A percentile compares a stretch with the other conserved stretches of the same genome.
Evolutionary conservation across 2,113 vertebrate genomes (phyloP).

Genomic region (Phalacrocorax aristotelis): DNA sequence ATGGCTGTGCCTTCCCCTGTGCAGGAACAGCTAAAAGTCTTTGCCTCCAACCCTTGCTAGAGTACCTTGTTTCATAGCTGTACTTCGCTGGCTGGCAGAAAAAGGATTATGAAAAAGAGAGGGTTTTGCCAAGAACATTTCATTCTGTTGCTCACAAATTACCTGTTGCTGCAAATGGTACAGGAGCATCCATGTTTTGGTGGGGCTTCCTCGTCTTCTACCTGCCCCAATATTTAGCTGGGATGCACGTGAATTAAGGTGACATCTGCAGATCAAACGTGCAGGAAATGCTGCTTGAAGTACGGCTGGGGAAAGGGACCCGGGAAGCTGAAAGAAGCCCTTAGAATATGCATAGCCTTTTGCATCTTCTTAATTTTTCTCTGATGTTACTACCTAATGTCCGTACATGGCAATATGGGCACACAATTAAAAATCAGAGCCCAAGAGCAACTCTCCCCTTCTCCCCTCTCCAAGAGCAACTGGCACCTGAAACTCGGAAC

Average conservation of each 20-base stretch:
- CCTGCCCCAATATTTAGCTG: background rate
- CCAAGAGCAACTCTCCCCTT: background rate
- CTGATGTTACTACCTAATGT: background rate
- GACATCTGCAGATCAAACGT: background rate
- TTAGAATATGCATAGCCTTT: background rate
- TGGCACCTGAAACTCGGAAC: background rate
- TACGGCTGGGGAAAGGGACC: background rate
- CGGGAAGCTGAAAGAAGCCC: background rate
- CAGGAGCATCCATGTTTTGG: background rate
- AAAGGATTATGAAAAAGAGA: background rate
- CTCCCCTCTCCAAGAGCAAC: background rate
- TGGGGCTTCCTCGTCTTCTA: background rate
- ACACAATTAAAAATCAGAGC: background rate
- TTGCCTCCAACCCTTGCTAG: background rate
- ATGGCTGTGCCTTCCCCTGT: background rate
- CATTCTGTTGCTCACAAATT: background rate
- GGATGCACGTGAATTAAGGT: background rate
- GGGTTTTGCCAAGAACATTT: background rate
- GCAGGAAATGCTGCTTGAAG: background rate
- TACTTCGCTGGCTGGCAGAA: background rate
- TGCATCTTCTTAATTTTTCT: background rate
- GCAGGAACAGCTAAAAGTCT: background rate
- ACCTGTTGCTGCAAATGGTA: background rate
- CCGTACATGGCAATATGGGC: background rate
- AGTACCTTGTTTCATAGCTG: background rate